Conservation (phyloP, 2,797 vertebrate genomes). For the Falco novaeseelandiae region DNA sequence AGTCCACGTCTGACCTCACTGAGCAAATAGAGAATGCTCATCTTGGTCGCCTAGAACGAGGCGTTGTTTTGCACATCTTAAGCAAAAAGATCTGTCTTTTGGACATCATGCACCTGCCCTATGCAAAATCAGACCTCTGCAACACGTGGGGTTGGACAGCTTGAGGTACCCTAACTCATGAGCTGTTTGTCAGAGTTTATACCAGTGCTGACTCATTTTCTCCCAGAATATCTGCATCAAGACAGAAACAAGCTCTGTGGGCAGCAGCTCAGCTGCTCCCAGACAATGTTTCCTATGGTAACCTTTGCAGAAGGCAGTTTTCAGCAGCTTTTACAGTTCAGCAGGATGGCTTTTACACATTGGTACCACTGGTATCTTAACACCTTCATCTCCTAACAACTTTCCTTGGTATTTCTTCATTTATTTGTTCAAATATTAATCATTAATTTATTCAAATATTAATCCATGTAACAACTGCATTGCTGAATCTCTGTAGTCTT, state of each 20-base stretch:
- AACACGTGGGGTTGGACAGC: neutral
- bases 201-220: neutral
- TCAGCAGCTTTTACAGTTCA: neutral
- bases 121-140: neutral
- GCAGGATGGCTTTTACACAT: neutral
- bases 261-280: neutral
- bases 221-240: neutral
- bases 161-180: neutral
- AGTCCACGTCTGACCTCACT: neutral
- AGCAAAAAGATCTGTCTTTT: neutral
- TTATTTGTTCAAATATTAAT: conserved; percentile 10
- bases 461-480: neutral
- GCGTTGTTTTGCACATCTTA: accelerated
- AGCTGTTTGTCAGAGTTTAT: neutral
- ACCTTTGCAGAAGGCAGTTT: neutral
- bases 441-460: neutral
- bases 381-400: neutral
- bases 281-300: neutral
- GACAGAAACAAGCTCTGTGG: neutral
- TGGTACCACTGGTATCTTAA: neutral
- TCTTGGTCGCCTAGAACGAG: neutral
- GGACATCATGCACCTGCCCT: accelerated
- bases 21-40: accelerated
- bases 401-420: neutral
- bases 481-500: neutral